phyloP scores from a whole-genome alignment of 2,888 invertebrate species.

The Hoplodrina ambigua region DNA sequence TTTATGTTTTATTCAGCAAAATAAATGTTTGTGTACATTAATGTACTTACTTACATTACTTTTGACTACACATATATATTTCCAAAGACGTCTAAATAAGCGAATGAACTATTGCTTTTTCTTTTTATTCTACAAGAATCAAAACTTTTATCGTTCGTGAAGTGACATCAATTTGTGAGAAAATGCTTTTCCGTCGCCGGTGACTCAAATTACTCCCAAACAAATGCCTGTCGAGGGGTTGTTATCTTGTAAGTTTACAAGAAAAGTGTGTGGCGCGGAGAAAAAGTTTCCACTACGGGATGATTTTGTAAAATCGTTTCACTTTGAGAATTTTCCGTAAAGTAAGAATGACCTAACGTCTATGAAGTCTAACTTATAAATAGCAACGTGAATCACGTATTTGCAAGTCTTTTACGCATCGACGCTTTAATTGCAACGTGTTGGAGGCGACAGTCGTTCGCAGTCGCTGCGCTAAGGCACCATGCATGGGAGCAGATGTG shows the following conservation, averaged over 20 bases:
- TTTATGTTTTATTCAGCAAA: slow-evolving; percentile 13
- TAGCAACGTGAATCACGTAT: slow-evolving; percentile 44
- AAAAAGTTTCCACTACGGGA: slow-evolving; percentile 67
- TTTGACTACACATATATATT: background rate
- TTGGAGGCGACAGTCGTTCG: slow-evolving; percentile 58
- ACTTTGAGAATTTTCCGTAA: slow-evolving; percentile 49
- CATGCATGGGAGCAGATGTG: slow-evolving; percentile 78
- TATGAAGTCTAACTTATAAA: slow-evolving; percentile 31
- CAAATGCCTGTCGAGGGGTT: slow-evolving; percentile 81
- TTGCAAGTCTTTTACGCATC: slow-evolving; percentile 60
- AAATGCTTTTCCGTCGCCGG: slow-evolving; percentile 74
- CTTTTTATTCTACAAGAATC: slow-evolving; percentile 73
- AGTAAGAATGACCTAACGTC: slow-evolving; percentile 29
- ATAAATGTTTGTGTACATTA: slow-evolving; percentile 11
- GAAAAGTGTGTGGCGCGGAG: slow-evolving; percentile 71
- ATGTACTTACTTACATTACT: background rate
- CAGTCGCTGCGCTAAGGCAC: slow-evolving; percentile 51
- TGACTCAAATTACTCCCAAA: slow-evolving; percentile 83
- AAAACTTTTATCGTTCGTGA: slow-evolving; percentile 82
- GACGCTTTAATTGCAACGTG: slow-evolving; percentile 69
- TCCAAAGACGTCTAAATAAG: slow-evolving; percentile 27
- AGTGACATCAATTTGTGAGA: slow-evolving; percentile 85
- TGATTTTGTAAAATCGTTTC: slow-evolving; percentile 61
- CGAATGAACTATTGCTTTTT: slow-evolving; percentile 54
- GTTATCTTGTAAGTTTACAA: slow-evolving; percentile 80